These are phyloP conservation scores for Alces alces DNA, from an alignment of 2,113 vertebrate species.

Conservation along the genomic window DNA sequence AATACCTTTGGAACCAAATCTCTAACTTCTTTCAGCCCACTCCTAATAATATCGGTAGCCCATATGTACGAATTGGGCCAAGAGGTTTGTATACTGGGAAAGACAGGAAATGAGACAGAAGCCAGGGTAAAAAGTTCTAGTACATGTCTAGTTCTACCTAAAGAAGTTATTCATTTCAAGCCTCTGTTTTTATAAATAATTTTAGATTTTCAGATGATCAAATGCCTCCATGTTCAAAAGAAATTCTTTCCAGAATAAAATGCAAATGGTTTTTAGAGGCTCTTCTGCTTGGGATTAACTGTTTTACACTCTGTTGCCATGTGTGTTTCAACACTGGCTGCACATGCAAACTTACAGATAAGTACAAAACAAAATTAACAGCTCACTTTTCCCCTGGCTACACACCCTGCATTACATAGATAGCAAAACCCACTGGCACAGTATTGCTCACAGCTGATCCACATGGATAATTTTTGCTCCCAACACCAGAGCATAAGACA, in stretches of 20 bases:
- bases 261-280: neutral
- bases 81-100: neutral
- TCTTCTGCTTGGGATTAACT: neutral
- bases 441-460: neutral
- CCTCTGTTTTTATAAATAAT: neutral
- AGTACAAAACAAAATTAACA: constrained; percentile 58
- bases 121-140: neutral
- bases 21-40: neutral
- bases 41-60: neutral
- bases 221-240: constrained; percentile 3
- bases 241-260: constrained; percentile 36
- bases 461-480: constrained; percentile 35
- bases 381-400: constrained; percentile 53
- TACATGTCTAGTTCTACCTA: neutral
- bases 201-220: constrained; percentile 10
- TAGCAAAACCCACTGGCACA: constrained; percentile 41
- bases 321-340: constrained; percentile 43
- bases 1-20: neutral
- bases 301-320: neutral
- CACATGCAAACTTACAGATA: constrained; percentile 48
- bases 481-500: neutral
- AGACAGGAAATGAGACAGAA: neutral
- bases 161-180: neutral
- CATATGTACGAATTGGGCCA: neutral
- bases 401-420: constrained; percentile 44